Base-by-base conservation (phyloP, 2,113 vertebrate genomes). In the Hemibagrus wyckioides region DNA sequence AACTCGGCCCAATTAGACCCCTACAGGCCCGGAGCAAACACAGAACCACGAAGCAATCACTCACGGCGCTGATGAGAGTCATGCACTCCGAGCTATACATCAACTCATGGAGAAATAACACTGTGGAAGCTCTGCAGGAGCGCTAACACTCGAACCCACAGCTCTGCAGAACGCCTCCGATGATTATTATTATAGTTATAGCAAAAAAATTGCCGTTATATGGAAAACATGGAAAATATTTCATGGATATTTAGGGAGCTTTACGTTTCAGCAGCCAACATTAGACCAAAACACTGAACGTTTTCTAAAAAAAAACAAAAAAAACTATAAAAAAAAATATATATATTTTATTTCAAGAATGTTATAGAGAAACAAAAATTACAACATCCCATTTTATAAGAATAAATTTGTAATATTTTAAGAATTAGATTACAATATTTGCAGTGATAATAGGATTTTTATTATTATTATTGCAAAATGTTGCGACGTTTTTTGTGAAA, bases 1-100 rank as follows among this genome's bases (percentile, higher is more conserved):
- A 69, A 75, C 4, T 59, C 19, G n/a, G 79, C 30, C 54, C 86
- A 80, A 88, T 88, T 85, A 88, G 79, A 82, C 85, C 61, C 85
- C 76, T 36, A 57, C 85, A 61, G 67, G 76, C 85, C 77, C 2
- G 4, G 76, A 54, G 76, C 85, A 85, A 85, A 85, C 39, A 28
- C 83, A 36, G 65, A 52, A 87, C 54, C 81, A 87, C 41, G 65
- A 82, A 79, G 83, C 67, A 75, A 79, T 83, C 44, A 59, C 83
- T 90, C 80, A 76, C 54, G 23, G 63, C 6, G 2, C 80, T 56
- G 73, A 86, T 86, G 83, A 83, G 61, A 59, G 41, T 36, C 25
- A 28, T 33, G 28, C 17, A 52, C 48, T 84, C 28, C 17, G 48
- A 21, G 85, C 36, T 61, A 59, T 82, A 87, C 50, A 82, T 71